Percentiles rank a stretch among this genome's conserved stretches.
Conservation (phyloP, 2,113 vertebrate species). For the Poecilia latipinna region DNA sequence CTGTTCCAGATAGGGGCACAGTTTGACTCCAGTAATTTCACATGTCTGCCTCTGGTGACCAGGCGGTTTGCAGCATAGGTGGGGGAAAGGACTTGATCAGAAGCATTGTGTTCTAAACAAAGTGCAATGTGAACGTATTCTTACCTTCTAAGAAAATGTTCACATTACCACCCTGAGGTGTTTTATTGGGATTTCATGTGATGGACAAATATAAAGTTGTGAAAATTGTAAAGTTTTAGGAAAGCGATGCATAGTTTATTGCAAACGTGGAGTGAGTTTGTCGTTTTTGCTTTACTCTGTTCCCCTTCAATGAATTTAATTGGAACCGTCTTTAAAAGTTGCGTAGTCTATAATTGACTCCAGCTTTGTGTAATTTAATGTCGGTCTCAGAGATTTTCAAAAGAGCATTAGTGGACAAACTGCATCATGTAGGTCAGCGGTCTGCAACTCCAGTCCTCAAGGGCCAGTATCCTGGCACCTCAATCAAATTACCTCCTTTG, state of each 20-base stretch:
- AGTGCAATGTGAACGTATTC: not conserved
- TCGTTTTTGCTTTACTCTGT: not conserved
- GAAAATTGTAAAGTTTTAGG: too few relatives aligned
- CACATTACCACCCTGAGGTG: too few relatives aligned
- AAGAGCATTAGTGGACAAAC: not conserved
- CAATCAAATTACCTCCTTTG: too few relatives aligned
- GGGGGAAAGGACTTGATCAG: not conserved
- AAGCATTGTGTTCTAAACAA: not conserved
- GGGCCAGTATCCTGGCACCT: too few relatives aligned
- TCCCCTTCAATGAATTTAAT: not conserved
- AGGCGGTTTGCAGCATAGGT: not conserved
- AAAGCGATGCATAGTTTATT: too few relatives aligned
- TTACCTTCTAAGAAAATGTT: too few relatives aligned
- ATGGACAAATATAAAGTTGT: too few relatives aligned
- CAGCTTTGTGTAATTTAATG: not conserved
- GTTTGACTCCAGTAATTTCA: not conserved
- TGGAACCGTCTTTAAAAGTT: not conserved
- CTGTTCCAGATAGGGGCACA: not conserved
- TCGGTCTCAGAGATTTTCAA: not conserved
- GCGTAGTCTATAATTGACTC: not conserved
- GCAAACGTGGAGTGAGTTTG: not conserved
- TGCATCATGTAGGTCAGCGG: too few relatives aligned
- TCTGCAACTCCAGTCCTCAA: too few relatives aligned
- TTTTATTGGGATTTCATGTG: too few relatives aligned
- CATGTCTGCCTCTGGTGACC: not conserved